Evolutionary conservation across 2,888 invertebrate species (phyloP).

Genomic region (Troides helena): DNA sequence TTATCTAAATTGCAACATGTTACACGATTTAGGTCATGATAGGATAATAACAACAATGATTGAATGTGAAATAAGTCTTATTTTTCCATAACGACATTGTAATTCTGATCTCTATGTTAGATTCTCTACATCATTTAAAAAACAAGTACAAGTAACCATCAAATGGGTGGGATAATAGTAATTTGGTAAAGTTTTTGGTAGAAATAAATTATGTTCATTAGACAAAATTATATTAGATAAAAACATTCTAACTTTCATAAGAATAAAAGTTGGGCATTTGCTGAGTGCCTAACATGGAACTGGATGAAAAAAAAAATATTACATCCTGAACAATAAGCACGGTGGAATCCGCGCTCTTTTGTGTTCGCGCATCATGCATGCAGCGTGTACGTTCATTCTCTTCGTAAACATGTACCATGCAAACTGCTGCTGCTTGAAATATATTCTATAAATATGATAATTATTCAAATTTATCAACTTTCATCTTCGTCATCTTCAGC

Average conservation of each 20-base stretch:
- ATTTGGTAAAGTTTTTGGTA: too few relatives aligned
- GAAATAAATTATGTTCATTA: too few relatives aligned
- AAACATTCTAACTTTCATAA: background rate
- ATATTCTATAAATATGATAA: background rate
- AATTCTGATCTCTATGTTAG: background rate
- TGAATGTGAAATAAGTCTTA: slow-evolving; percentile 3
- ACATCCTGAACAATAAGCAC: slow-evolving; percentile 7
- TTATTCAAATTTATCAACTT: background rate
- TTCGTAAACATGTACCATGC: background rate
- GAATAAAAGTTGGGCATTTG: slow-evolving; percentile 1
- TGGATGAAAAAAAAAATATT: background rate
- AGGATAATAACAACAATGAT: slow-evolving; percentile 9
- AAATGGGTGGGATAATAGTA: too few relatives aligned
- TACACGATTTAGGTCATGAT: slow-evolving; percentile 17
- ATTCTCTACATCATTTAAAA: background rate
- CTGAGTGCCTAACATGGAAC: background rate
- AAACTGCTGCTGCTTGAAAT: background rate
- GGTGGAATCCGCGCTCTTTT: slow-evolving; percentile 8
- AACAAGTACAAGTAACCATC: too few relatives aligned
- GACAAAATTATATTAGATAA: background rate
- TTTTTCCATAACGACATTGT: slow-evolving; percentile 3
- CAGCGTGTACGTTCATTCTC: background rate
- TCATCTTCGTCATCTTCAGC: too few relatives aligned
- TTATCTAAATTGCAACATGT: slow-evolving; percentile 11
- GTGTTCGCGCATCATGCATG: slow-evolving; percentile 12